Base-by-base conservation (phyloP, 2,888 invertebrate species). In the Tubiluchus corallicola region DNA sequence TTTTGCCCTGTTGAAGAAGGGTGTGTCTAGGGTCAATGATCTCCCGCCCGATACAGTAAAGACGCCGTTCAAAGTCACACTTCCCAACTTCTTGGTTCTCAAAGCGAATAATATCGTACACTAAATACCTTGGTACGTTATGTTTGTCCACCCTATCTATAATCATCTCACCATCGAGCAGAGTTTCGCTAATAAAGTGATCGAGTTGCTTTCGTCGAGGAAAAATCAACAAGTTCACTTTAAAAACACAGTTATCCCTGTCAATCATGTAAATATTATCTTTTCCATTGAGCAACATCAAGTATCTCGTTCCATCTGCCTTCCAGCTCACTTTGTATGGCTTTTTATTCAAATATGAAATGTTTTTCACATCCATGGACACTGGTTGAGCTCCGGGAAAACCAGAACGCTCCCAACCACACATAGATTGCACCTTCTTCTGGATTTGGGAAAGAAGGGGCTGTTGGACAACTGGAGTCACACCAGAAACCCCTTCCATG, bases 281-380 rank as follows among this genome's bases (percentile, higher is more conserved):
- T 52, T 75, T 74, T 17, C 79, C 82, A 54, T 84, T 77, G 50
- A 99, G 87, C 38, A 92, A 68, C 85, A 98, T 85, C 83, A 98
- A 82, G 62, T 90, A 98, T 57, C 92, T 77, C 21, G 82, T 83
- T 29, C 98, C 98, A 65, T 99, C 98, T 5, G 98, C 98, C 62
- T 99, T 99, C 98, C 98, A 99, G 2, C 94, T 96, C 1, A 98
- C 94, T 61, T 79, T 75, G 59, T 98, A 99, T 0, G 83, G 82
- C 58, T 82, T 82, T 51, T 77, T 66, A 20, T 74, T 70, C 2
- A 99, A 65, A 9, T 79, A 70, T 42, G 65, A 63, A 40, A 98
- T 68, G 63, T 99, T 99, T 1, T 71, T 59, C 1, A 69, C 66
- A 57, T 85, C 82, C 90, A 99, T 90, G 0, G 94, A 94, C 0